These are phyloP conservation scores for Galeopterus variegatus DNA, from an alignment of 2,113 vertebrate genomes.

Conservation along the genomic window DNA sequence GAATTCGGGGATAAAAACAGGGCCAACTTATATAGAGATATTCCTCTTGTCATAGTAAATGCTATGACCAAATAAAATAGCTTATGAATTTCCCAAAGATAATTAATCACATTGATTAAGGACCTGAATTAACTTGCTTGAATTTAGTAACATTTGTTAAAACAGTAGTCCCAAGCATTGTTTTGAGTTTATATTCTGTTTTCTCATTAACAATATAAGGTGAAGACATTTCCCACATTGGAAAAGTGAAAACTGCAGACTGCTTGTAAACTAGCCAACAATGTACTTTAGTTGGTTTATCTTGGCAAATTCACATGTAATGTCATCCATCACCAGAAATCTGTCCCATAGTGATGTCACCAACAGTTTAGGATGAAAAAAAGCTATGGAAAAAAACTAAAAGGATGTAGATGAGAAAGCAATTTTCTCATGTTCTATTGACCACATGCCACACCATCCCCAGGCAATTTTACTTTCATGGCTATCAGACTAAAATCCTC, in stretches of 20 bases:
- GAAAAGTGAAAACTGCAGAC: constrained; percentile 35
- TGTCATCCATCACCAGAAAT: constrained; percentile 27
- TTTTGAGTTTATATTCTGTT: constrained; percentile 26
- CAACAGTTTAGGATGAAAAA: constrained; percentile 37
- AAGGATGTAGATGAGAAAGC: constrained; percentile 37
- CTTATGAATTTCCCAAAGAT: not conserved
- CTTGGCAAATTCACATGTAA: constrained; percentile 68
- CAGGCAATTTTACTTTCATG: not conserved
- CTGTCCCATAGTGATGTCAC: constrained; percentile 53
- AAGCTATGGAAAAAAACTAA: constrained; percentile 1
- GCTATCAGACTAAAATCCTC: not conserved
- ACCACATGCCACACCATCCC: not conserved
- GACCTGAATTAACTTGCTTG: constrained; percentile 9
- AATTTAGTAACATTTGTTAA: constrained; percentile 33
- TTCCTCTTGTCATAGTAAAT: not conserved
- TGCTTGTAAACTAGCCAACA: constrained; percentile 72
- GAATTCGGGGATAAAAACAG: not conserved
- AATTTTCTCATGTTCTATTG: constrained; percentile 20
- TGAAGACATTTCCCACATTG: constrained; percentile 29
- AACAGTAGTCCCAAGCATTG: not conserved
- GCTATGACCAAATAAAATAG: constrained; percentile 35
- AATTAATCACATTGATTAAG: constrained; percentile 51
- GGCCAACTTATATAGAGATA: not conserved
- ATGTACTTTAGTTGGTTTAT: constrained; percentile 61
- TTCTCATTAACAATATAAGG: constrained; percentile 41